Evolutionary conservation across 53 echinoderm and acorn worm species (phyloP), one percentile per base, ranked within the genome.

Genomic region (Actinopyga echinites): DNA sequence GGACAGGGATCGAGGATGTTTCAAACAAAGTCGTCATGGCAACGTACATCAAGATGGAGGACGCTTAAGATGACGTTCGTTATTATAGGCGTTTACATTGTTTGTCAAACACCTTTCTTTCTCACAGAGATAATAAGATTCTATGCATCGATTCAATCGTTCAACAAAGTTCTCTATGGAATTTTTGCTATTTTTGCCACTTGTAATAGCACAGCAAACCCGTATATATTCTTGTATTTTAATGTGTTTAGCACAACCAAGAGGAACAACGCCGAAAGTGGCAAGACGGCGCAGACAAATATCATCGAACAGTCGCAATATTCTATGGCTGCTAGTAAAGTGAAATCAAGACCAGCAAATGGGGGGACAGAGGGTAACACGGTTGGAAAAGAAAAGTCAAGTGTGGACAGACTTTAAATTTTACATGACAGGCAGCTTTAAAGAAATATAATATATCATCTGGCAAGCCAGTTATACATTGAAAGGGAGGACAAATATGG

Each of bases 31-130:
- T 89, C 88, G 26, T 85, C 89, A 56, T 96, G 93, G 90, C 95
- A 99, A 62, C 87, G 92, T 44, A 92, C 89, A 17, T 89, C 96
- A 13, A 86, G 96, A 17, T 93, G 93, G 92, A 85, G 93, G 58
- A 94, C 99, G 32, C 75, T 99, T 25, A 94, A 94, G 23, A 99
- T 99, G 99, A 99, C 99, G 4, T 95, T 92, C 64, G 99, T 92
- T 31, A 99, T 99, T 74, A 99, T 99, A 83, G 89, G 84, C 28
- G 91, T 90, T 8, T 99, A 92, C 82, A 85, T 99, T 28, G 53
- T 99, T 19, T 99, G 99, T 64, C 92, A 94, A 61, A 68, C 92
- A 31, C 99, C 99, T 19, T 91, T 87, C 62, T 95, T 95, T 84
- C 86, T 92, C 53, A 85, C 90, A 38, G 90, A 95, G 80, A 92